Conservation (phyloP, 2,888 invertebrate genomes). For the Caenorhabditis imperialis region DNA sequence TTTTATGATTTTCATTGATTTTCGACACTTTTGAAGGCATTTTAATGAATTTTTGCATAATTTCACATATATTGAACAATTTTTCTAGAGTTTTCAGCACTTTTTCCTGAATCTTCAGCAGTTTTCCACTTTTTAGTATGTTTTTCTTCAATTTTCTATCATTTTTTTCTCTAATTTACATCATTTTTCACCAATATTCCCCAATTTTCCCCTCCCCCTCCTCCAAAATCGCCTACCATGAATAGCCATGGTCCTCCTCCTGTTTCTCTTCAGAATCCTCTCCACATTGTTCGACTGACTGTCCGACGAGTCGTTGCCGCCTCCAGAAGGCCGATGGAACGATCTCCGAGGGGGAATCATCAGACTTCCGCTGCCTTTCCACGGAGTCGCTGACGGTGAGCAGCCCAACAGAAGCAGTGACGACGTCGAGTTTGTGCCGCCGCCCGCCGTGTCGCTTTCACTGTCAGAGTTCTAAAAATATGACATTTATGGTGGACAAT, state of each 20-base stretch:
- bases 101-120: too few species aligned
- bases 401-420: too few species aligned
- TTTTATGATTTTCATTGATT: too few species aligned
- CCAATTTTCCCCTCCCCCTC: too few species aligned
- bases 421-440: conserved; percentile 17
- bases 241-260: conserved; percentile 59
- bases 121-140: too few species aligned
- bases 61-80: too few species aligned
- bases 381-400: conserved; percentile 17
- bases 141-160: too few species aligned
- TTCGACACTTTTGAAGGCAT: too few species aligned
- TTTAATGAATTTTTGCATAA: too few species aligned
- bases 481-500: too few species aligned
- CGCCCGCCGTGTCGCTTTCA: conserved; percentile 62
- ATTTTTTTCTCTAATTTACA: background rate
- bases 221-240: conserved; percentile 60
- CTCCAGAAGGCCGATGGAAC: conserved; percentile 28
- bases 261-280: conserved; percentile 50
- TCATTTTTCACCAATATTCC: too few species aligned
- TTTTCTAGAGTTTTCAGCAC: too few species aligned
- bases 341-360: conserved; percentile 48
- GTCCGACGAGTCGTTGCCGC: conserved; percentile 32
- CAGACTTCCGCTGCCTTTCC: conserved; percentile 51
- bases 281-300: conserved; percentile 33
- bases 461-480: conserved; percentile 67